Base-by-base conservation (phyloP, 1,140 invertebrate species). In the Agrilus planipennis region DNA sequence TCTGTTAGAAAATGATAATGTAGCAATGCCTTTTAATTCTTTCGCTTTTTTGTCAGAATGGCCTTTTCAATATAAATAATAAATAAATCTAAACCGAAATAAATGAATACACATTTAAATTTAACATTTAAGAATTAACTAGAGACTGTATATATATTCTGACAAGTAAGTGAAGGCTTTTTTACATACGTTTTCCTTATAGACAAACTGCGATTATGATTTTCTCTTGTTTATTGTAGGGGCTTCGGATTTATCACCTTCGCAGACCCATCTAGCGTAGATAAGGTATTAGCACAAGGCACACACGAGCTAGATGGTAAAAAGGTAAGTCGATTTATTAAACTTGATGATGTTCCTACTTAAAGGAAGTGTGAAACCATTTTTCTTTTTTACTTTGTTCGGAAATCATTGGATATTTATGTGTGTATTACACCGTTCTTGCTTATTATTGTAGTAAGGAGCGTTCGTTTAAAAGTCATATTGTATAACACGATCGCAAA, bases 181-280 rank as follows among this genome's bases (percentile, higher is more conserved):
- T 14, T 17, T 34, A 12, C 2, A 12, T 14, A 12, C 5, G n/a
- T 10, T 45, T 23, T 46, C 48, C 48, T 54, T 51, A 52, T 57
- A n/a, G n/a, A n/a, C n/a, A n/a, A n/a, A n/a, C n/a, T n/a, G n/a
- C n/a, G n/a, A n/a, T n/a, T n/a, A 45, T 50, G 47, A 46, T 59
- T 29, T 55, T 64, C 65, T 67, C 62, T 60, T 70, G 59, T 73
- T 61, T n/a, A n/a, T 85, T 85, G 50, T 81, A 96, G 92, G 76
- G 91, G 92, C 58, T 97, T 97, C 67, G 92, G 92, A 63, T 93
- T 92, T 74, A 88, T 93, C 71, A 91, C 88, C 69, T 92, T 91
- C 71, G 83, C 83, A 64, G 87, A 93, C 71, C 83, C 88, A 58
- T 75, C 83, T 66, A 87, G 85, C 68, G 88, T 91, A 74, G 88